These are phyloP conservation scores for Toxotes jaculatrix DNA, from an alignment of 2,113 vertebrate genomes.

Conservation along the genomic window DNA sequence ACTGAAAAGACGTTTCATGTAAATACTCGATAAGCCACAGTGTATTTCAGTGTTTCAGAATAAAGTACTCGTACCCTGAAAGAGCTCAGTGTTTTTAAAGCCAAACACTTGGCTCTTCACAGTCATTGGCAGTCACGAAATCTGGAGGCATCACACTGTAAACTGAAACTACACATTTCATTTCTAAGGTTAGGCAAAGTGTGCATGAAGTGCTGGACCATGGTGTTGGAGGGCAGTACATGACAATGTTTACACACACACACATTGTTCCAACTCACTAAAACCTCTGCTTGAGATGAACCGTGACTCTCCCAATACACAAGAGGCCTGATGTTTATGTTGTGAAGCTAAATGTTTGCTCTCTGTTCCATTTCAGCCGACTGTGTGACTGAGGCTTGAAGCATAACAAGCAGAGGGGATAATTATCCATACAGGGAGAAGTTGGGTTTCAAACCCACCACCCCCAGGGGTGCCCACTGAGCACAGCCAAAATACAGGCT, in stretches of 20 bases:
- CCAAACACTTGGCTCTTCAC: not conserved
- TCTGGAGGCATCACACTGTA: not conserved
- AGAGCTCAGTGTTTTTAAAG: not conserved
- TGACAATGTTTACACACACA: not conserved
- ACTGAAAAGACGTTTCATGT: not conserved
- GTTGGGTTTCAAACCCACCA: slow-evolving; percentile 38
- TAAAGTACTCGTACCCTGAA: not conserved
- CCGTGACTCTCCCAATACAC: slow-evolving; percentile 31
- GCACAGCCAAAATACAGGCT: slow-evolving; percentile 17
- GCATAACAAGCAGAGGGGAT: slow-evolving; percentile 42
- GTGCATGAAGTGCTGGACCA: not conserved
- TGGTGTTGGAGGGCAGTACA: not conserved
- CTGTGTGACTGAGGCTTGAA: slow-evolving; percentile 30
- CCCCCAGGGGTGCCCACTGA: slow-evolving; percentile 23
- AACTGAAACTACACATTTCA: not conserved
- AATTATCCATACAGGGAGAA: slow-evolving; percentile 51
- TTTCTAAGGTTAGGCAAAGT: not conserved
- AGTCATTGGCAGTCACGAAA: not conserved
- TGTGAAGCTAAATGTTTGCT: slow-evolving; percentile 43
- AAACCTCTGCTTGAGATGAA: slow-evolving; percentile 28
- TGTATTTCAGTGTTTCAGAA: slow-evolving; percentile 11
- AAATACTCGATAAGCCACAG: not conserved
- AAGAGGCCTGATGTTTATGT: slow-evolving; percentile 36
- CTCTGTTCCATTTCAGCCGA: slow-evolving; percentile 32
- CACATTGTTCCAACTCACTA: slow-evolving; percentile 22